A percentile compares a stretch with the other conserved stretches of the same genome.
Evolutionary conservation across 2,888 invertebrate species (phyloP).

Genomic region (Acronicta aceris): DNA sequence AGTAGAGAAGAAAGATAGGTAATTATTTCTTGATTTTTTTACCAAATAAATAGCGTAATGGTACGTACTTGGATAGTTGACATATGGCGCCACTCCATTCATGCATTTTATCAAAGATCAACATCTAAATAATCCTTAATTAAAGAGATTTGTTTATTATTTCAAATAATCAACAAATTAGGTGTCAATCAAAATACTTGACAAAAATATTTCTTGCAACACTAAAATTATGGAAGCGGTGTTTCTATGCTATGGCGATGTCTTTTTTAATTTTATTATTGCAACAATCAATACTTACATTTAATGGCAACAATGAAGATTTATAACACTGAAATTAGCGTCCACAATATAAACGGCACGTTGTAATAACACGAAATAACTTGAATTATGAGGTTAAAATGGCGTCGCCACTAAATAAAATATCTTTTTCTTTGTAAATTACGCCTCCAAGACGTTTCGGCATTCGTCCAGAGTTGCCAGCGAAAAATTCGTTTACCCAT

Average conservation of each 20-base stretch:
- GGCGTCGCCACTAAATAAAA: conserved; percentile 43
- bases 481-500: conserved; percentile 29
- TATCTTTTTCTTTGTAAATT: conserved; percentile 48
- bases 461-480: conserved; percentile 46
- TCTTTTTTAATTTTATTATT: conserved; percentile 77
- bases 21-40: too few species aligned
- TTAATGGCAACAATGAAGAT: conserved; percentile 81
- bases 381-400: conserved; percentile 19
- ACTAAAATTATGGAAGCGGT: conserved; percentile 70
- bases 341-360: conserved; percentile 1
- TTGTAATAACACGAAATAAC: conserved; percentile 9
- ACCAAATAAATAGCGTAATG: not conserved
- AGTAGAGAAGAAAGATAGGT: too few species aligned
- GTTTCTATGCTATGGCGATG: conserved; percentile 79
- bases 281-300: conserved; percentile 84
- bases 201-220: conserved; percentile 81
- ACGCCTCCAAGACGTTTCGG: conserved; percentile 34
- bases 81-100: not conserved
- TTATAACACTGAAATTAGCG: conserved; percentile 27
- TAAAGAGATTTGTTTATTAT: not conserved
- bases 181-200: conserved; percentile 45
- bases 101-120: not conserved
- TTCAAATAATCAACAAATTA: conserved; percentile 33
- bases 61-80: not conserved
- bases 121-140: not conserved